Base-by-base conservation (phyloP, 2,113 vertebrate genomes). In the Anas platyrhynchos region DNA sequence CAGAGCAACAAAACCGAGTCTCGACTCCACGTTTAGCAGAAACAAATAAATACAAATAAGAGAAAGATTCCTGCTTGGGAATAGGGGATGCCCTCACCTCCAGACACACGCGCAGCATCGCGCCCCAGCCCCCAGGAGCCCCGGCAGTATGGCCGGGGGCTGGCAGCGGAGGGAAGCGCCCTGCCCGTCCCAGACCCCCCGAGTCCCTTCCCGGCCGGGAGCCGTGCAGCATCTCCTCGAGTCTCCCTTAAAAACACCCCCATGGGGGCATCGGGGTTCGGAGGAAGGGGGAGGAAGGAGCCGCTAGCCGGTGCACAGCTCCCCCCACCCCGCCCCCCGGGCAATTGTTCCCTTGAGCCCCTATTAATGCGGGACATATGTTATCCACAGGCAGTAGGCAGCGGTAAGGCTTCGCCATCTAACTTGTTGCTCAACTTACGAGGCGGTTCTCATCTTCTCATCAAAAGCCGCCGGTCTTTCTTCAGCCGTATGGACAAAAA, bases 401-500 rank as follows among this genome's bases (percentile, higher is more conserved):
- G 95, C 88, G 74, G 93, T 38, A 91, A 96, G 97, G 54, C 95
- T 97, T 93, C 86, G 65, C 92, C 96, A 96, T 96, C 95, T 95
- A 97, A 97, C 98, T 98, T 98, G 98, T 97, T 91, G 97, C 97
- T 98, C 97, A 97, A 97, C 83, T 96, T 97, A 98, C 93, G 96
- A 98, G 98, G 98, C 97, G 96, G 98, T 98, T 98, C 98, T 98
- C 98, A 98, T 98, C 97, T 93, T 88, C 94, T 97, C 98, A 98
- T 98, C 98, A 98, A 99, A 98, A 98, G 98, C 97, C 59, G 92
- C 95, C 96, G 73, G 91, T 95, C 97, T 98, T 98, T 99, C 98
- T 98, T 97, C 97, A 95, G 98, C 98, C 98, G 96, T 98, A 98
- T 98, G 98, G 98, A 98, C 98, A 98, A 97, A 98, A 98, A 98